Percentiles rank a stretch among this genome's conserved stretches.
phyloP scores from a whole-genome alignment of 2,888 invertebrate genomes.

The Cryptosula pallasiana region DNA sequence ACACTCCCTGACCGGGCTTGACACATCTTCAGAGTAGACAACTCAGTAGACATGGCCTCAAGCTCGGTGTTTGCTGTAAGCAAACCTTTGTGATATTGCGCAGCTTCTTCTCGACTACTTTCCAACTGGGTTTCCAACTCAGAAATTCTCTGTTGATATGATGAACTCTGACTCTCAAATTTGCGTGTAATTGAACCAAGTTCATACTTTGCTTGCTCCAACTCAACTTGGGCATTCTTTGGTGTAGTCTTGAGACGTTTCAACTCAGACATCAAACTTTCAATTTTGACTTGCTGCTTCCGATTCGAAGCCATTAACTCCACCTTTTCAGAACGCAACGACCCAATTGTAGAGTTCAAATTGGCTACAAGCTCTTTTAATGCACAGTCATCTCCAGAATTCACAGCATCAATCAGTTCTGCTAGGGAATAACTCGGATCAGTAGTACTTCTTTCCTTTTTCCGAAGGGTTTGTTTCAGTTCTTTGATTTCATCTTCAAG shows the following conservation, averaged over 20 bases:
- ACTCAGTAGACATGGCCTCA: conserved; percentile 31
- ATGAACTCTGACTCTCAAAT: conserved; percentile 38
- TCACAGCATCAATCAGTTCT: not conserved
- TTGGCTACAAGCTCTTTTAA: not conserved
- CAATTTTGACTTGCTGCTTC: conserved; percentile 36
- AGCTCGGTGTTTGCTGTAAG: conserved; percentile 38
- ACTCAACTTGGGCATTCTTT: conserved; percentile 31
- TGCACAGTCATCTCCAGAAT: not conserved
- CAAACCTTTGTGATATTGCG: conserved; percentile 48
- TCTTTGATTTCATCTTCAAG: conserved; percentile 40
- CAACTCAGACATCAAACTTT: not conserved
- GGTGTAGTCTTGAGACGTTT: not conserved
- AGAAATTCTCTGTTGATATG: conserved; percentile 38
- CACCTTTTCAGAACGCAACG: conserved; percentile 12
- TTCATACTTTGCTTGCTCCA: conserved; percentile 50
- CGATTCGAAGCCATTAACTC: conserved; percentile 26
- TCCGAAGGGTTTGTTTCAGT: conserved; percentile 37
- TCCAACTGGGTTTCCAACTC: conserved; percentile 45
- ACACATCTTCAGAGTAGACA: conserved; percentile 44
- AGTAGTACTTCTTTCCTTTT: conserved; percentile 34
- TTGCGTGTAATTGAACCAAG: conserved; percentile 38
- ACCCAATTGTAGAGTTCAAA: not conserved
- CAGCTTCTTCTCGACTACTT: conserved; percentile 48
- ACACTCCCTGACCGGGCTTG: conserved; percentile 41
- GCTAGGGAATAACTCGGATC: conserved; percentile 20